Conservation (phyloP, 2,797 vertebrate genomes). For the Numenius phaeopus region DNA sequence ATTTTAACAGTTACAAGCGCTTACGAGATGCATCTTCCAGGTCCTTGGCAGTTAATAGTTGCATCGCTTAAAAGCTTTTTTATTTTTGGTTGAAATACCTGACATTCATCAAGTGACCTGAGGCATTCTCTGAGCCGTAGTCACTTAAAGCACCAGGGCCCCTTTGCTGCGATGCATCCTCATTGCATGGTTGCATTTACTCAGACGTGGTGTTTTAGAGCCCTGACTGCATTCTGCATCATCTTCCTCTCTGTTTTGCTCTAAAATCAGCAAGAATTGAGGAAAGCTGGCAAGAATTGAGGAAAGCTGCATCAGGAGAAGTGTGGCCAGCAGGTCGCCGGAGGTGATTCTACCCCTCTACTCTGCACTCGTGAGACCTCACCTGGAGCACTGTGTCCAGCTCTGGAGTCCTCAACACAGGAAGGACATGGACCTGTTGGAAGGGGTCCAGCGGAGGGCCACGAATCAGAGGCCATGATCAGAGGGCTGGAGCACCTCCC, state of each 20-base stretch:
- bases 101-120: background rate
- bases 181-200: background rate
- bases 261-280: rapidly evolving
- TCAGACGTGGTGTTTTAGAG: background rate
- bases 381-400: too few relatives aligned
- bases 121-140: background rate
- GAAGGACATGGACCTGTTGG: too few relatives aligned
- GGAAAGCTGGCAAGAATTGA: too few relatives aligned
- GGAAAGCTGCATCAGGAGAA: too few relatives aligned
- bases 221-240: background rate
- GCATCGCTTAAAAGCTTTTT: background rate
- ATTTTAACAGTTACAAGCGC: background rate
- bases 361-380: too few relatives aligned
- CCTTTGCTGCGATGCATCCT: background rate
- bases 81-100: background rate
- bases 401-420: too few relatives aligned
- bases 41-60: background rate
- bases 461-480: too few relatives aligned
- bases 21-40: background rate
- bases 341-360: too few relatives aligned
- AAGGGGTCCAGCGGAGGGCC: too few relatives aligned
- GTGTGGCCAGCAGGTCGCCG: too few relatives aligned
- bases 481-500: too few relatives aligned
- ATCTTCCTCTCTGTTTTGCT: background rate
- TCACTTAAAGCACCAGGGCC: background rate